Base-by-base conservation (phyloP, 2,888 invertebrate genomes). In the Drosophila meridiana region DNA sequence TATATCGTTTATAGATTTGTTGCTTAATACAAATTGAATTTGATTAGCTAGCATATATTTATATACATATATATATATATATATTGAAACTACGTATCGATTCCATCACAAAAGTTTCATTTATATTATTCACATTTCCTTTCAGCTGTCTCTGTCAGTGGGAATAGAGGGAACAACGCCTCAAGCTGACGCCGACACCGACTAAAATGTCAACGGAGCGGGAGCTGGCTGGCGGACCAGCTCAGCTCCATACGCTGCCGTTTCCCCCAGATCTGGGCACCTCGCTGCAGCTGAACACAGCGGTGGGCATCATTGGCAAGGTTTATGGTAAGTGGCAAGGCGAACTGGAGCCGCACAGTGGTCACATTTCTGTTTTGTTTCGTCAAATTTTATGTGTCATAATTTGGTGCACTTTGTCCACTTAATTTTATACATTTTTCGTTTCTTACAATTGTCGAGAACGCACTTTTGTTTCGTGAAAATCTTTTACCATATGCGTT, bases 131-230 rank as follows among this genome's bases (percentile, higher is more conserved):
- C 2, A 14, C 5, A 9, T 28, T 60, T 47, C 5, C 50, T 79
- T 80, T 6, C 64, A 83, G 76, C 76, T 83, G 71, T 68, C 40
- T 67, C 52, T 78, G 65, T 65, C 76, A 70, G 76, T 56, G 76
- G 71, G 60, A 43, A 73, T 73, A 62, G 59, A 59, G 68, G 74
- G 13, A 52, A 52, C 52, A 84, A 81, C 87, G 87, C 91, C 79
- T 90, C 91, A 93, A 92, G 86, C 92, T 93, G 92, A 92, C 92
- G 90, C 91, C 91, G 80, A 92, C 92, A 86, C 91, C 91, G 83
- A 92, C 92, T 71, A 94, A 93, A 88, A 95, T 95, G 95, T 94
- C 95, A 79, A 94, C 95, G 87, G 95, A 95, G 92, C 94, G 94
- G 83, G 94, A 95, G 92, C 92, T 94, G 90, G 94, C 93, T 50